Conservation (phyloP, 2,888 invertebrate genomes). For the Plebejus argus region DNA sequence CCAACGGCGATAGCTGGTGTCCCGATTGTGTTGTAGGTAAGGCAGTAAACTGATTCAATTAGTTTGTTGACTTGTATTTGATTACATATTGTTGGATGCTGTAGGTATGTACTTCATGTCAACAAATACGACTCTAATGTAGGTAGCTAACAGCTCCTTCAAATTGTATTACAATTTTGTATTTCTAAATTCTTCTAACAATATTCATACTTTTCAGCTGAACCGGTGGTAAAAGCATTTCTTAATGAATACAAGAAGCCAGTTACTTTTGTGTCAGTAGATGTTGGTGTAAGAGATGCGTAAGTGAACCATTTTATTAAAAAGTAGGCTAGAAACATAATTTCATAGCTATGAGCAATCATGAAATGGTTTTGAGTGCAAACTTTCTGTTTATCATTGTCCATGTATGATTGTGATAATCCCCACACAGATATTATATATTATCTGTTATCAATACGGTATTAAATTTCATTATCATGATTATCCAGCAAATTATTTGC, state of each 20-base stretch:
- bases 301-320: slow-evolving; percentile 70
- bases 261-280: slow-evolving; percentile 86
- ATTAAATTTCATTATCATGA: background rate
- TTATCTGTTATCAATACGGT: background rate
- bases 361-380: background rate
- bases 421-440: background rate
- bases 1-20: slow-evolving; percentile 91
- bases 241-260: slow-evolving; percentile 82
- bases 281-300: slow-evolving; percentile 88
- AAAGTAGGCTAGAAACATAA: background rate
- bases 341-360: background rate
- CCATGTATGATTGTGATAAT: background rate
- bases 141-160: background rate
- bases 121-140: background rate
- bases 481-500: background rate
- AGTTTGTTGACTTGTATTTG: background rate
- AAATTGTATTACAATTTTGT: background rate
- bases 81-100: background rate
- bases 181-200: slow-evolving; percentile 28
- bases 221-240: slow-evolving; percentile 87
- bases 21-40: slow-evolving; percentile 92
- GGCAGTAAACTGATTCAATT: slow-evolving; percentile 33
- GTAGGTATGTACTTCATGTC: background rate
- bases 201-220: slow-evolving; percentile 79
- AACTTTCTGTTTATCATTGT: background rate